phyloP scores from a whole-genome alignment of 92 coral and sea anemone species.

The Scolanthus callimorphus region DNA sequence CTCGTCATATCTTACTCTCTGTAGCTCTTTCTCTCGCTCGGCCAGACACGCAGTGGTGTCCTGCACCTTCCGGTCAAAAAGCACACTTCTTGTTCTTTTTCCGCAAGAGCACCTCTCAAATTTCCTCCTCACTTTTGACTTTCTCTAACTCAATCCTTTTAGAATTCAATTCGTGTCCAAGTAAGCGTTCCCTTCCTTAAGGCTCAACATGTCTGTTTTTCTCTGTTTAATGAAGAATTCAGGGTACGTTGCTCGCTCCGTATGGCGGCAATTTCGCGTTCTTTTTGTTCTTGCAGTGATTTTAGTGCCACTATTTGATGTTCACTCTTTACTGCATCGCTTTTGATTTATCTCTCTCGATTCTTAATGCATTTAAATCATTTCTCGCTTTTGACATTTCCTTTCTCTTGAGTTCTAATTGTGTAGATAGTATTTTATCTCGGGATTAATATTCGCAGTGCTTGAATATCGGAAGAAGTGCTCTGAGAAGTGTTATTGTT shows the following conservation, averaged over 20 bases:
- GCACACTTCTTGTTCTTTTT: conserved; percentile 61
- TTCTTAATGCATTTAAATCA: conserved; percentile 37
- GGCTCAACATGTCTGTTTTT: conserved; percentile 22
- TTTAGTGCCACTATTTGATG: conserved; percentile 34
- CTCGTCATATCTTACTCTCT: conserved; percentile 5
- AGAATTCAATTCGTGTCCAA: conserved; percentile 32
- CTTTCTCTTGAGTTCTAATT: conserved; percentile 49
- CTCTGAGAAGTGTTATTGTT: neutral
- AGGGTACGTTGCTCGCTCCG: conserved; percentile 29
- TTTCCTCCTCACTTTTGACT: conserved; percentile 22
- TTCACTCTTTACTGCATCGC: conserved; percentile 34
- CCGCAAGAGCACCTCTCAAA: conserved; percentile 40
- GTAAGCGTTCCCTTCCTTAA: conserved; percentile 22
- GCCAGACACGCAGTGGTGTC: no score
- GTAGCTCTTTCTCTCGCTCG: conserved; percentile 4
- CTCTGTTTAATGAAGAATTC: conserved; percentile 30
- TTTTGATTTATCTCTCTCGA: conserved; percentile 49
- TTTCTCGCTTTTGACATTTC: conserved; percentile 54
- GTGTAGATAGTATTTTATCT: conserved; percentile 26
- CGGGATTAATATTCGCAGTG: no score
- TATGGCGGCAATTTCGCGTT: conserved; percentile 50
- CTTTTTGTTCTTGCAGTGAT: conserved; percentile 46
- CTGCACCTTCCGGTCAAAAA: no score
- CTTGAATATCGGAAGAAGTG: no score
- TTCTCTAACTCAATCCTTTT: conserved; percentile 37